phyloP scores from a whole-genome alignment of 2,888 invertebrate species.

The Rhaphigaster nebulosa region DNA sequence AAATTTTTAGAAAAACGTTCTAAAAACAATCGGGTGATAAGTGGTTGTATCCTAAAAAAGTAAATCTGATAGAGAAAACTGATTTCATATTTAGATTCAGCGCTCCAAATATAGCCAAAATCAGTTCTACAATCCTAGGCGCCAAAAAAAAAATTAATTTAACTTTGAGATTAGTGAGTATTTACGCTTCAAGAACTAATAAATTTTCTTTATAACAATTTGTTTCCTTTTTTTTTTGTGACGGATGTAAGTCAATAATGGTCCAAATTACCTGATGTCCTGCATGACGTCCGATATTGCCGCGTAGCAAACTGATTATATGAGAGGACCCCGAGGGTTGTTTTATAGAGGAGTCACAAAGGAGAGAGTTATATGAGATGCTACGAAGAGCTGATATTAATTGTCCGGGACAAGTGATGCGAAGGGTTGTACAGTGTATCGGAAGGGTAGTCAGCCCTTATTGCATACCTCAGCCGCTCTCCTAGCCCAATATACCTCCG shows the following conservation, averaged over 20 bases:
- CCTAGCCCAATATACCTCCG: background rate
- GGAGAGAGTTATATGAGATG: background rate
- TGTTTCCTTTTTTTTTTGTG: background rate
- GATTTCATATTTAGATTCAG: too few relatives aligned
- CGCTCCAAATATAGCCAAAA: too few relatives aligned
- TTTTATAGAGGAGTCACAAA: background rate
- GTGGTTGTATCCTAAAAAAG: too few relatives aligned
- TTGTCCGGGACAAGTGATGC: conserved; percentile 12
- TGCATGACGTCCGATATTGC: background rate
- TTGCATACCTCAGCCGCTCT: conserved; percentile 7
- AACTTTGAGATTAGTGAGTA: too few relatives aligned
- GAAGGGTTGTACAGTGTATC: conserved; percentile 13
- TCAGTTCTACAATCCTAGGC: too few relatives aligned
- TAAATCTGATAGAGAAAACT: too few relatives aligned
- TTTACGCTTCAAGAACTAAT: too few relatives aligned
- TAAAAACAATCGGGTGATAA: too few relatives aligned
- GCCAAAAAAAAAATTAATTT: too few relatives aligned
- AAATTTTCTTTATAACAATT: too few relatives aligned
- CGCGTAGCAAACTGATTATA: background rate
- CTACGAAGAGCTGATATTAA: conserved; percentile 4
- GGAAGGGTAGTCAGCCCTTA: conserved; percentile 9
- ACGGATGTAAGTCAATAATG: background rate
- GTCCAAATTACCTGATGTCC: background rate
- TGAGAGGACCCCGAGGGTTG: background rate
- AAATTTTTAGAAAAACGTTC: too few relatives aligned